phyloP scores from a whole-genome alignment of 1,140 invertebrate genomes.

The Agrilus planipennis region DNA sequence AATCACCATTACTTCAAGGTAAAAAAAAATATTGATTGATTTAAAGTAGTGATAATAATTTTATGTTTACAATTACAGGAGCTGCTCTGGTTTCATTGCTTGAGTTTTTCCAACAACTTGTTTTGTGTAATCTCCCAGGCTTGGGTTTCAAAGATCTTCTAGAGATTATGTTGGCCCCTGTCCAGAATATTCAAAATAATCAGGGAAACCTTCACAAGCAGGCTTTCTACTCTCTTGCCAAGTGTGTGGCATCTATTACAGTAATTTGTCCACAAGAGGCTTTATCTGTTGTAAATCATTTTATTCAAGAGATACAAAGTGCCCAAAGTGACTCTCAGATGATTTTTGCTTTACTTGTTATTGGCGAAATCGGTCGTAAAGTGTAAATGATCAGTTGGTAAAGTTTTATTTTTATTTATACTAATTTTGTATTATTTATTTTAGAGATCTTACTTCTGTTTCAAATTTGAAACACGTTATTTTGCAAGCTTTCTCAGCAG shows the following conservation, averaged over 20 bases:
- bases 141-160: constrained; percentile 72
- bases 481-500: constrained; percentile 60
- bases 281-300: constrained; percentile 69
- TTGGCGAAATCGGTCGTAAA: constrained; percentile 93
- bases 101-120: constrained; percentile 83
- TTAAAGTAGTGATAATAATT: constrained; percentile 8
- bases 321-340: constrained; percentile 66
- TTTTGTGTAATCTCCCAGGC: constrained; percentile 64
- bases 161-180: constrained; percentile 45
- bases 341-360: constrained; percentile 83
- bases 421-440: background rate
- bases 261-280: constrained; percentile 63
- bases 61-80: no score
- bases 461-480: constrained; percentile 60
- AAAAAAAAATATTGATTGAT: constrained; percentile 9
- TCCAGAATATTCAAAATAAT: constrained; percentile 12
- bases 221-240: constrained; percentile 85
- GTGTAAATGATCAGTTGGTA: constrained; percentile 49
- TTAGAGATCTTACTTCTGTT: constrained; percentile 73
- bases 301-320: constrained; percentile 72
- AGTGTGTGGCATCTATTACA: constrained; percentile 88
- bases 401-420: background rate
- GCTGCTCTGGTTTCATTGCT: constrained; percentile 80
- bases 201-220: constrained; percentile 47
- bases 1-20: constrained; percentile 82